A percentile compares a stretch with the other conserved stretches of the same genome.
phyloP scores from a whole-genome alignment of 2,888 invertebrate species.

The Nomada ferruginata region DNA sequence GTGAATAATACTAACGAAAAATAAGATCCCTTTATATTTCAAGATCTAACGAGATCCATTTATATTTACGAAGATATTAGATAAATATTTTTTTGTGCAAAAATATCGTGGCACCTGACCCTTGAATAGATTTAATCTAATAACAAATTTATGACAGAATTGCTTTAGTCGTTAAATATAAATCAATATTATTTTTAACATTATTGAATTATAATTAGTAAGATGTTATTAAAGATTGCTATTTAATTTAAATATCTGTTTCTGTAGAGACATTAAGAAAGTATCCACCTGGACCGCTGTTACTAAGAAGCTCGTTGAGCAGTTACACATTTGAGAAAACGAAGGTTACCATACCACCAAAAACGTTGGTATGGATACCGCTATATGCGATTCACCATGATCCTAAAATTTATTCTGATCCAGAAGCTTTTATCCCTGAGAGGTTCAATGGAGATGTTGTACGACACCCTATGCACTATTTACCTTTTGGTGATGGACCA shows the following conservation, averaged over 20 bases:
- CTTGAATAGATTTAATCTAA: too few species aligned
- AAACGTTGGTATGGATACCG: conserved; percentile 69
- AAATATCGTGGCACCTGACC: too few species aligned
- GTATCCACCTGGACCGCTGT: conserved; percentile 82
- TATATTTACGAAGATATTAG: too few species aligned
- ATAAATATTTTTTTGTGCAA: too few species aligned
- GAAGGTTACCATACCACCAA: conserved; percentile 71
- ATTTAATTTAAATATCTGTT: background rate
- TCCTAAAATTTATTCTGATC: conserved; percentile 73
- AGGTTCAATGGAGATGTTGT: conserved; percentile 72
- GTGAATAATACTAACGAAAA: background rate
- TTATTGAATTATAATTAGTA: background rate
- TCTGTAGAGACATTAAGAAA: conserved; percentile 83
- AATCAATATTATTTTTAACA: background rate
- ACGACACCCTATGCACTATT: conserved; percentile 72
- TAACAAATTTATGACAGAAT: too few species aligned
- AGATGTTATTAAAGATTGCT: background rate
- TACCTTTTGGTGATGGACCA: conserved; percentile 80
- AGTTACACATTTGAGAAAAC: conserved; percentile 71
- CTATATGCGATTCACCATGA: conserved; percentile 71
- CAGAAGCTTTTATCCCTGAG: conserved; percentile 77
- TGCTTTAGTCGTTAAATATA: background rate
- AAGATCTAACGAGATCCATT: too few species aligned
- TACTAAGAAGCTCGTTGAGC: conserved; percentile 76
- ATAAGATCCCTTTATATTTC: background rate